Evolutionary conservation across 2,797 vertebrate genomes (phyloP).

Genomic region (Vespertilio murinus): DNA sequence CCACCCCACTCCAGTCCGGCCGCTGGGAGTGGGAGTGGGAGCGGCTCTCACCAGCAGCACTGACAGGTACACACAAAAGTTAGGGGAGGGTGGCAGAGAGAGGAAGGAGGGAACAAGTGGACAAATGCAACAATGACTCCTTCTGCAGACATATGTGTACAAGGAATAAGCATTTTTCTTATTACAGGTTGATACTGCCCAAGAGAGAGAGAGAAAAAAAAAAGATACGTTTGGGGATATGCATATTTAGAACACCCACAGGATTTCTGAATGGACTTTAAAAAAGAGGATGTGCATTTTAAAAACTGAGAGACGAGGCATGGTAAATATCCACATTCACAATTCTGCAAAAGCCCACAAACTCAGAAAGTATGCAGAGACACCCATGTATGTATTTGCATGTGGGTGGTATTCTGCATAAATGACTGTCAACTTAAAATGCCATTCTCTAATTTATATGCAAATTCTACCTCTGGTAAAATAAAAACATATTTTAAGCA

Average conservation of each 20-base stretch:
- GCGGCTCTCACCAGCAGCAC: constrained; percentile 50
- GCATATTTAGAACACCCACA: constrained; percentile 26
- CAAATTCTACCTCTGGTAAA: constrained; percentile 82
- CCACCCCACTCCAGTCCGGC: constrained; percentile 72
- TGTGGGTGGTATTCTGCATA: constrained; percentile 63
- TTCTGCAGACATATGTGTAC: neutral
- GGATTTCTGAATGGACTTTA: constrained; percentile 43
- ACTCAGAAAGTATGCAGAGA: constrained; percentile 55
- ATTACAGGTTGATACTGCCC: neutral
- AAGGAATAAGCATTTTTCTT: constrained; percentile 35
- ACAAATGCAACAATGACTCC: neutral
- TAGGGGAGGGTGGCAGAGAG: constrained; percentile 22
- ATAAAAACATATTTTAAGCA: constrained; percentile 82
- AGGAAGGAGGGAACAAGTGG: constrained; percentile 2
- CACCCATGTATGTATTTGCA: constrained; percentile 51
- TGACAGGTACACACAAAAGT: constrained; percentile 78
- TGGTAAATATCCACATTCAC: neutral
- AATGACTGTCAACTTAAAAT: constrained; percentile 81
- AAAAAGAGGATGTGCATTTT: constrained; percentile 22
- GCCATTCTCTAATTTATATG: constrained; percentile 79
- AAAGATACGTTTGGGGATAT: constrained; percentile 37
- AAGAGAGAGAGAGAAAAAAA: neutral
- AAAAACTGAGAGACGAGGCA: neutral
- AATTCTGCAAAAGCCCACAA: neutral
- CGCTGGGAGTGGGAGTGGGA: constrained; percentile 61